Conservation (phyloP, 2,888 invertebrate species). For the Biston stratarius region DNA sequence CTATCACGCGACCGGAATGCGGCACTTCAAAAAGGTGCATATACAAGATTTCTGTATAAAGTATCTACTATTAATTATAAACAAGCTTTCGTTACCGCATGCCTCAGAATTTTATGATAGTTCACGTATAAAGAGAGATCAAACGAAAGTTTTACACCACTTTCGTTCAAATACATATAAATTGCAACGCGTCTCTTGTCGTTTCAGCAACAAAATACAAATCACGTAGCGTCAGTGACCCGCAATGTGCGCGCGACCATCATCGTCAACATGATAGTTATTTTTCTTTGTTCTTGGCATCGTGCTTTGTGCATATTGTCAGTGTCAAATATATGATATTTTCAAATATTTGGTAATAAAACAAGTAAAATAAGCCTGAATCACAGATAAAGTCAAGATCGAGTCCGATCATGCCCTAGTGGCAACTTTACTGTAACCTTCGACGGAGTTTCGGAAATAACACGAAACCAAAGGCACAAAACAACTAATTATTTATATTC, state of each 20-base stretch:
- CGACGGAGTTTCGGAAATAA: too few species aligned
- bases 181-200: slow-evolving; percentile 52
- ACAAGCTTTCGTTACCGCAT: slow-evolving; percentile 66
- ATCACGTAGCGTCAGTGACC: slow-evolving; percentile 71
- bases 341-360: too few species aligned
- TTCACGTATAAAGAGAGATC: slow-evolving; percentile 50
- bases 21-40: slow-evolving; percentile 59
- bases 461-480: slow-evolving; percentile 49
- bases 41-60: slow-evolving; percentile 57
- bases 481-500: slow-evolving; percentile 22
- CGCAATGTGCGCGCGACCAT: slow-evolving; percentile 52
- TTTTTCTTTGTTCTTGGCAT: too few species aligned
- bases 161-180: slow-evolving; percentile 62
- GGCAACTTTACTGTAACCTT: too few species aligned
- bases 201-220: slow-evolving; percentile 60
- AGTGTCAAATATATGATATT: too few species aligned
- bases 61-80: slow-evolving; percentile 50
- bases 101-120: slow-evolving; percentile 49
- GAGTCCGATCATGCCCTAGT: too few species aligned
- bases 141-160: slow-evolving; percentile 58
- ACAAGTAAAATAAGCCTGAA: too few species aligned
- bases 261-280: slow-evolving; percentile 41
- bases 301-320: too few species aligned
- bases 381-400: too few species aligned
- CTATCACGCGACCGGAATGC: slow-evolving; percentile 54